These are phyloP conservation scores for Galeopterus variegatus DNA, from an alignment of 2,113 vertebrate species.

Conservation along the genomic window DNA sequence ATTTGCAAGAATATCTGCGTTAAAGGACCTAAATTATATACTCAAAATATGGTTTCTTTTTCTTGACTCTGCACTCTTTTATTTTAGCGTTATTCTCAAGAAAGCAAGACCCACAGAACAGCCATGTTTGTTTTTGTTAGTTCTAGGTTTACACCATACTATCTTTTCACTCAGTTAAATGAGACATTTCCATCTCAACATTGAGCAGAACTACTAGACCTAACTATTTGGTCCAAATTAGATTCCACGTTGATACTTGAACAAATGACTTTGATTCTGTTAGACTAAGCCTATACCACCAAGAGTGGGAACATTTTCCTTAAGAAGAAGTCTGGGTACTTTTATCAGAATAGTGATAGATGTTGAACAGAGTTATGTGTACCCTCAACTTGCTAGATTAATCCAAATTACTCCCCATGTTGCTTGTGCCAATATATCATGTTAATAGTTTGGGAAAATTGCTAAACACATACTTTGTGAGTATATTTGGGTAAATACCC, in stretches of 20 bases:
- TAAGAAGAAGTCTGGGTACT: not conserved
- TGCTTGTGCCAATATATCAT: not conserved
- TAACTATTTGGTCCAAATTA: not conserved
- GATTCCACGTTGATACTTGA: not conserved
- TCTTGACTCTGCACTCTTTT: not conserved
- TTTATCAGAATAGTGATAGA: not conserved
- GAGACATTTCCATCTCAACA: not conserved
- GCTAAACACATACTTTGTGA: not conserved
- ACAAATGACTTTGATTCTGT: not conserved
- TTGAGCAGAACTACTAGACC: not conserved
- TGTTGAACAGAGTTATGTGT: not conserved
- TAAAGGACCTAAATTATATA: not conserved
- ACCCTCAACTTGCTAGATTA: not conserved
- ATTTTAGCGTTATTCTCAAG: not conserved
- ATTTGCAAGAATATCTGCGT: not conserved
- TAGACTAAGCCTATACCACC: not conserved
- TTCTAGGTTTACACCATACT: not conserved
- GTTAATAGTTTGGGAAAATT: not conserved
- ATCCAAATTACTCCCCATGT: not conserved
- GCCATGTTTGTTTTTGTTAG: not conserved
- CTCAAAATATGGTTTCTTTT: not conserved
- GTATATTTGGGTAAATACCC: not conserved
- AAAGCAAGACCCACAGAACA: not conserved
- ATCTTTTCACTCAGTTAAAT: not conserved
- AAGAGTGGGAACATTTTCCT: not conserved